Evolutionary conservation across 2,113 vertebrate species (phyloP).

Genomic region (Pteruthius melanotis): DNA sequence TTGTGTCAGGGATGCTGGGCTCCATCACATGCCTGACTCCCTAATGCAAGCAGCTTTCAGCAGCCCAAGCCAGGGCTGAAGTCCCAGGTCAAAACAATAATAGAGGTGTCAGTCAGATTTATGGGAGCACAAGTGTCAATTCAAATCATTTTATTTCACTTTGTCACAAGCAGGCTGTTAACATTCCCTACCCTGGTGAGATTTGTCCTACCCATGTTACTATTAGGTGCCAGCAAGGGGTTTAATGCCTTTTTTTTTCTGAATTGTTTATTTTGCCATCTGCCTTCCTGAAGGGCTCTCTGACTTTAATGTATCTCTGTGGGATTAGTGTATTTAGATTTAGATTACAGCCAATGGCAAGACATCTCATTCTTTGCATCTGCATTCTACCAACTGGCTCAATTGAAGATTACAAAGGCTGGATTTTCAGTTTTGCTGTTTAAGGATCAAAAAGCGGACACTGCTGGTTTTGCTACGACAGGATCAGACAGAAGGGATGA

Average conservation of each 20-base stretch:
- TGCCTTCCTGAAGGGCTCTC: not conserved
- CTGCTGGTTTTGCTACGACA: not conserved
- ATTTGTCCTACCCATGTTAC: conserved; percentile 17
- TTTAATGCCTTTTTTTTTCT: not conserved
- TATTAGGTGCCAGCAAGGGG: not conserved
- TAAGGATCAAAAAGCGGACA: not conserved
- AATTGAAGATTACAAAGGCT: not conserved
- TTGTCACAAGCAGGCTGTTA: conserved; percentile 10
- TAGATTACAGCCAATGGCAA: conserved; percentile 18
- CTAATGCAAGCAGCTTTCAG: not conserved
- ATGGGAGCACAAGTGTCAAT: not conserved
- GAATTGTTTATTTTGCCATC: conserved; percentile 47
- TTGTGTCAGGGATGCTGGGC: not conserved
- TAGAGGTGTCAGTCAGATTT: not conserved
- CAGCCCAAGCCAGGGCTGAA: not conserved
- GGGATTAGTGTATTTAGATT: conserved; percentile 26
- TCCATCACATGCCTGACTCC: not conserved
- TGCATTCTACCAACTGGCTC: not conserved
- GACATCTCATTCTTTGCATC: conserved; percentile 8
- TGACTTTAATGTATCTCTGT: conserved; percentile 38
- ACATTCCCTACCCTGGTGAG: not conserved
- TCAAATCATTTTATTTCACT: conserved; percentile 12
- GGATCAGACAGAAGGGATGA: not conserved
- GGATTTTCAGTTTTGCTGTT: conserved; percentile 31
- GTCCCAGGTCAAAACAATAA: not conserved